phyloP scores from a whole-genome alignment of 2,113 vertebrate species.

The Anguilla rostrata region DNA sequence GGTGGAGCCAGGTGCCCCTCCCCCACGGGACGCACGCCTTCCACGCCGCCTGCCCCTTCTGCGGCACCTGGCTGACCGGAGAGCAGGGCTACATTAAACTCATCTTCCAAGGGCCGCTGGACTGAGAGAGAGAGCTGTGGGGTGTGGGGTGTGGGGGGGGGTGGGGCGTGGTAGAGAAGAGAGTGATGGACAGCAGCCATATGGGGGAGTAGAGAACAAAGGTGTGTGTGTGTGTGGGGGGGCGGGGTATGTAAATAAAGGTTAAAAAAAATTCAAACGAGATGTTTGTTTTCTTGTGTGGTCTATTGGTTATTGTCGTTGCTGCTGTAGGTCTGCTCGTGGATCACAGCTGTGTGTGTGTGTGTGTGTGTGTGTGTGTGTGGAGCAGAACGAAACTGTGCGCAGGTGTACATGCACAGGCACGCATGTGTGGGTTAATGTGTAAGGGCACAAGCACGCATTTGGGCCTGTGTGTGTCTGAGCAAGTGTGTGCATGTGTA shows the following conservation, averaged over 20 bases:
- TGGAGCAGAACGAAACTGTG: neutral
- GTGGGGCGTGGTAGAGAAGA: neutral
- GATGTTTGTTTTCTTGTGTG: neutral
- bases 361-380: neutral
- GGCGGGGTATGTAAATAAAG: conserved; percentile 11
- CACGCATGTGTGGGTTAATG: neutral
- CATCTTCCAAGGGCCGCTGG: conserved; percentile 96
- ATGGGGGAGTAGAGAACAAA: neutral
- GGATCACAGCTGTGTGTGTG: neutral
- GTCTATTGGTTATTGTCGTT: neutral
- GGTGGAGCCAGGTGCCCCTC: conserved; percentile 93
- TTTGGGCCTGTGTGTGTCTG: neutral
- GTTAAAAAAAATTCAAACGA: neutral
- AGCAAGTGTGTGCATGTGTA: neutral
- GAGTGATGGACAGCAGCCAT: neutral
- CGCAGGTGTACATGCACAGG: neutral
- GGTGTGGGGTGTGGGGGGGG: neutral
- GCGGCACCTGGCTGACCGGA: conserved; percentile 81
- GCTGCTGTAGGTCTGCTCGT: neutral
- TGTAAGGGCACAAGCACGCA: neutral
- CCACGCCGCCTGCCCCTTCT: conserved; percentile 94
- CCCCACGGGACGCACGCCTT: conserved; percentile 97
- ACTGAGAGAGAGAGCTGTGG: conserved; percentile 64
- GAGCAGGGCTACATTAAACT: conserved; percentile 85
- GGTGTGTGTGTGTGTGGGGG: neutral